Evolutionary conservation across 1,140 invertebrate species (phyloP), one percentile per base, ranked within the genome.

Genomic region (Ctenoplectra terminalis): DNA sequence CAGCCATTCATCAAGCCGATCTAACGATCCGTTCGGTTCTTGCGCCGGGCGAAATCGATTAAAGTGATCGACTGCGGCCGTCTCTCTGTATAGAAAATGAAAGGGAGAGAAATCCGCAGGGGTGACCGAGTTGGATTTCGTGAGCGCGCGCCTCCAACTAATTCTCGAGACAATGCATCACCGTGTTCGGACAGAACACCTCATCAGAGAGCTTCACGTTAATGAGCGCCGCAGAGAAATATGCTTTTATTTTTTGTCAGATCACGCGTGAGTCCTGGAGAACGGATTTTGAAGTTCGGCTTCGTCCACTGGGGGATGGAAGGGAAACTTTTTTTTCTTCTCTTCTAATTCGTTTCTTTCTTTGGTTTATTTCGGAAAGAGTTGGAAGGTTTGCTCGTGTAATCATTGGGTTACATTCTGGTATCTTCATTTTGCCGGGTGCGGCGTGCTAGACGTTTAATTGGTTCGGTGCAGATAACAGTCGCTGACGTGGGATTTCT

Each of bases 1-100:
- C 85, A 82, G 76, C 89, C 88, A 90, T 89, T 90, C 89, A 86
- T 90, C 87, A 89, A 84, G 52, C 58, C 84, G 80, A 88, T 89
- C 88, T 84, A 88, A 84, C 83, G 85, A 89, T 86, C 82, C 75
- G 81, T 88, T 88, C 78, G 82, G 86, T 90, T 89, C 89, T 88
- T 87, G 88, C 82, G 67, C 75, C 52, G 43, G 54, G 81, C 79
- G 81, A 89, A 90, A 90, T 90, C 89, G 89, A 90, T 89, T 89
- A 89, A 87, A 90, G 80, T 89, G 89, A 90, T 90, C 89, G 85
- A 90, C 89, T 85, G 86, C 81, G 81, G 54, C 61, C 67, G 50
- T 71, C 46, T 70, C 73, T 50, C 54, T 67, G 31, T 76, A 60
- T 73, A 80, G 77, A 80, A 73, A 80, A 80, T 80, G 69, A 80